Conservation (phyloP, 2,888 invertebrate genomes). For the Anorthoa munda region DNA sequence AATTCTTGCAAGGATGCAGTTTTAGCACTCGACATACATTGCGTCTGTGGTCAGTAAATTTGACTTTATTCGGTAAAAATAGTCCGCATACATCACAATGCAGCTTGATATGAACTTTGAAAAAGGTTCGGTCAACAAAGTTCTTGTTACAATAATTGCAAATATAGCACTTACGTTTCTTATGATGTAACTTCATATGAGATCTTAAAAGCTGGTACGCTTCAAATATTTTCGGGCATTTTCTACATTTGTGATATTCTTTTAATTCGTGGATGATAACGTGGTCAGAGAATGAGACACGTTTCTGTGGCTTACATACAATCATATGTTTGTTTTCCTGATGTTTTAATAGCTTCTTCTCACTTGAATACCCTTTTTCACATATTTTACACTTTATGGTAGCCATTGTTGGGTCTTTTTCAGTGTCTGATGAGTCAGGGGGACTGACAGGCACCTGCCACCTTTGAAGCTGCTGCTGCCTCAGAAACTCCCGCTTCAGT, state of each 20-base stretch:
- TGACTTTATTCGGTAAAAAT: constrained; percentile 72
- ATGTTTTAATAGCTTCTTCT: constrained; percentile 80
- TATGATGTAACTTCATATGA: constrained; percentile 81
- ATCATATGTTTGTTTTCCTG: constrained; percentile 83
- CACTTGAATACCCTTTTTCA: constrained; percentile 78
- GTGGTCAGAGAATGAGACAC: constrained; percentile 84
- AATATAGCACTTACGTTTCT: constrained; percentile 86
- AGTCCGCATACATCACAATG: constrained; percentile 82
- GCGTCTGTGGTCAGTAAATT: constrained; percentile 77
- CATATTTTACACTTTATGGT: constrained; percentile 81
- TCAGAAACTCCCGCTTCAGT: constrained; percentile 63
- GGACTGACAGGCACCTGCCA: constrained; percentile 37
- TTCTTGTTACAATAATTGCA: constrained; percentile 84
- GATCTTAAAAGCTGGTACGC: constrained; percentile 75
- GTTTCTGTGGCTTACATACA: constrained; percentile 78
- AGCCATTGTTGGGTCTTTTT: constrained; percentile 66
- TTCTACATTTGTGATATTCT: constrained; percentile 84
- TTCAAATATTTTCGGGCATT: constrained; percentile 83
- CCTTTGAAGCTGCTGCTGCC: constrained; percentile 8
- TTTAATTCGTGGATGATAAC: constrained; percentile 83
- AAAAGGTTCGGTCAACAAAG: constrained; percentile 83
- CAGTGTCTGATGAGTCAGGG: constrained; percentile 66
- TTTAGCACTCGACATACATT: constrained; percentile 76
- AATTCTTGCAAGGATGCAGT: constrained; percentile 79
- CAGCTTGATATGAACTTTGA: constrained; percentile 85